Percentiles rank a stretch among this genome's conserved stretches.
Evolutionary conservation across 2,113 vertebrate genomes (phyloP).

Genomic region (Lagopus leucura): DNA sequence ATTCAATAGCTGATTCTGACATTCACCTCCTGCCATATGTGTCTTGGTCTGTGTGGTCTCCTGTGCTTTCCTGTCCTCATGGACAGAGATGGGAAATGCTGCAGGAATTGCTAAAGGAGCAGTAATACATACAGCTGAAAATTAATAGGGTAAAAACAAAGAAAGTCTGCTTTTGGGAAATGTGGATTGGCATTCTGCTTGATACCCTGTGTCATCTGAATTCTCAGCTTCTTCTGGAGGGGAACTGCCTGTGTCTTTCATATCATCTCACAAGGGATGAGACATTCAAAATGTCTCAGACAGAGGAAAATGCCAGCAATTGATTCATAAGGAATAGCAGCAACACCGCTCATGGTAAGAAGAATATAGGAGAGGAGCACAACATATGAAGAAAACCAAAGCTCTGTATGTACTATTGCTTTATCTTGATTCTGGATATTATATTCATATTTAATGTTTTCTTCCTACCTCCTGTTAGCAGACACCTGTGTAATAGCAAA

Average conservation of each 20-base stretch:
- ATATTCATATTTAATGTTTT: neutral
- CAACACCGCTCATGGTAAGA: neutral
- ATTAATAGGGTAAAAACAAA: neutral
- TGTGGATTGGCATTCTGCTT: neutral
- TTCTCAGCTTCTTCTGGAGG: neutral
- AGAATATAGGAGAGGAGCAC: neutral
- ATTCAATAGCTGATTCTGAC: neutral
- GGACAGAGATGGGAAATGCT: neutral
- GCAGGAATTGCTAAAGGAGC: neutral
- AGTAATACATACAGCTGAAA: neutral
- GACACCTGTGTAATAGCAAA: neutral
- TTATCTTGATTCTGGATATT: neutral
- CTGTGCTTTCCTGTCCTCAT: neutral
- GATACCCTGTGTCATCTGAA: neutral
- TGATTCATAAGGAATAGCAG: neutral
- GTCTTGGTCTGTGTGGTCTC: neutral
- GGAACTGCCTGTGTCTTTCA: neutral
- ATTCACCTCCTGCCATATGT: neutral
- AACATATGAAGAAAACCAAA: neutral
- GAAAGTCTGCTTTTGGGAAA: neutral
- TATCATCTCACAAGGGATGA: fast-evolving
- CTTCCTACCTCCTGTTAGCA: neutral
- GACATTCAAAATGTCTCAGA: neutral
- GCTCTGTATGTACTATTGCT: neutral
- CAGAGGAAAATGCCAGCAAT: neutral